Percentiles rank a stretch among this genome's conserved stretches.
Evolutionary conservation across 2,888 invertebrate species (phyloP).

Genomic region (Rutpela maculata): DNA sequence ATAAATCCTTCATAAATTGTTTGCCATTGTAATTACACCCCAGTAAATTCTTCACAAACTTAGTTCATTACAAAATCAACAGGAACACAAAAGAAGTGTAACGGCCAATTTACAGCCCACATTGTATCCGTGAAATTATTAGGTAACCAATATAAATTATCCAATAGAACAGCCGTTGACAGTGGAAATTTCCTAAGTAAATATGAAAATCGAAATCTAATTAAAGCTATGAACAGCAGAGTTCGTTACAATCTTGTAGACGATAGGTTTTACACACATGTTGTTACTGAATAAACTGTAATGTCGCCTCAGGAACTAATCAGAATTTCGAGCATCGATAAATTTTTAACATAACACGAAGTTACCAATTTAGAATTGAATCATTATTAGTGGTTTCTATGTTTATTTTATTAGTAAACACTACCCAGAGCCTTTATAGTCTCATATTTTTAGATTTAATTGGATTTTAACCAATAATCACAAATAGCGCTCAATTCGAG

Average conservation of each 20-base stretch:
- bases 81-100: not conserved
- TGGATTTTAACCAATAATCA: too few relatives aligned
- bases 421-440: too few relatives aligned
- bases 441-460: too few relatives aligned
- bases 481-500: too few relatives aligned
- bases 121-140: not conserved
- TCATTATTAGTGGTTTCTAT: too few relatives aligned
- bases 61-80: not conserved
- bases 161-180: not conserved
- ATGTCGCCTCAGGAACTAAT: too few relatives aligned
- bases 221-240: not conserved
- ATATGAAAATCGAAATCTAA: slow-evolving; percentile 7
- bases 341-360: too few relatives aligned
- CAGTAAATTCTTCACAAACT: not conserved
- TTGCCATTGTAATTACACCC: not conserved
- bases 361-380: too few relatives aligned
- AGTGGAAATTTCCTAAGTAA: not conserved
- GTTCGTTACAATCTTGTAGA: not conserved
- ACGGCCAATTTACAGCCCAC: not conserved
- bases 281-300: not conserved
- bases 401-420: too few relatives aligned
- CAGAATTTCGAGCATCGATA: too few relatives aligned
- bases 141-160: not conserved
- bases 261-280: not conserved
- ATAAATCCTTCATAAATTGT: not conserved